phyloP scores from a whole-genome alignment of 2,888 invertebrate species.

The Baronia brevicornis region DNA sequence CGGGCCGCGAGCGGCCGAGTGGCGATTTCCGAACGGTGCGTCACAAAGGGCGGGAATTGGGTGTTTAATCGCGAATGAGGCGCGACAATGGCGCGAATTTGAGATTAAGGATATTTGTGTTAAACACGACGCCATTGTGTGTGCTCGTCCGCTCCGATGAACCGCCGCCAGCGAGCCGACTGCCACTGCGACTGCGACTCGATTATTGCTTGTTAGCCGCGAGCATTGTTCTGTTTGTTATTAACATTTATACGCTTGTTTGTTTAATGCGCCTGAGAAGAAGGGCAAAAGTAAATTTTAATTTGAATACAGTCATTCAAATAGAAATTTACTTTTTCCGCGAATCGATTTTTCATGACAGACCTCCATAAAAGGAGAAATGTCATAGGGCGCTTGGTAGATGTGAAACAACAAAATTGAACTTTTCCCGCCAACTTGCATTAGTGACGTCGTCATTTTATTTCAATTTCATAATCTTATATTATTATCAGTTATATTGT shows the following conservation, averaged over 20 bases:
- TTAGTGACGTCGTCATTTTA: too few species aligned
- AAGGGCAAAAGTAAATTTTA: too few species aligned
- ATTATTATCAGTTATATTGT: too few species aligned
- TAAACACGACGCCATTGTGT: conserved; percentile 55
- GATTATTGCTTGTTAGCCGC: conserved; percentile 32
- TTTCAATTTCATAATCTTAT: too few species aligned
- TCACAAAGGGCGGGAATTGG: conserved; percentile 51
- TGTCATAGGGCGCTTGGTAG: too few species aligned
- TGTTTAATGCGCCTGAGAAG: conserved; percentile 12
- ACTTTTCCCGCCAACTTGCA: too few species aligned
- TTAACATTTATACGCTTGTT: conserved; percentile 5
- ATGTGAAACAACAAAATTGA: too few species aligned
- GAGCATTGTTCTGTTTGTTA: conserved; percentile 23
- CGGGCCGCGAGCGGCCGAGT: conserved; percentile 46
- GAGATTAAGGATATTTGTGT: conserved; percentile 64
- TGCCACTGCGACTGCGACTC: too few species aligned
- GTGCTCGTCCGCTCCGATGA: conserved; percentile 42
- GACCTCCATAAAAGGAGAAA: too few species aligned
- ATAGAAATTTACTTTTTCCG: too few species aligned
- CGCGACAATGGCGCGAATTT: conserved; percentile 37
- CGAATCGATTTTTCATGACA: too few species aligned
- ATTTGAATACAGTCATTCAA: too few species aligned
- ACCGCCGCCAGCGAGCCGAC: conserved; percentile 14
- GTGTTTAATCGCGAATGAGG: conserved; percentile 54
- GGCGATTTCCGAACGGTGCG: conserved; percentile 45